Percentiles rank a stretch among this genome's conserved stretches.
Evolutionary conservation across 2,797 vertebrate genomes (phyloP).

Genomic region (Emydoidea blandingii): DNA sequence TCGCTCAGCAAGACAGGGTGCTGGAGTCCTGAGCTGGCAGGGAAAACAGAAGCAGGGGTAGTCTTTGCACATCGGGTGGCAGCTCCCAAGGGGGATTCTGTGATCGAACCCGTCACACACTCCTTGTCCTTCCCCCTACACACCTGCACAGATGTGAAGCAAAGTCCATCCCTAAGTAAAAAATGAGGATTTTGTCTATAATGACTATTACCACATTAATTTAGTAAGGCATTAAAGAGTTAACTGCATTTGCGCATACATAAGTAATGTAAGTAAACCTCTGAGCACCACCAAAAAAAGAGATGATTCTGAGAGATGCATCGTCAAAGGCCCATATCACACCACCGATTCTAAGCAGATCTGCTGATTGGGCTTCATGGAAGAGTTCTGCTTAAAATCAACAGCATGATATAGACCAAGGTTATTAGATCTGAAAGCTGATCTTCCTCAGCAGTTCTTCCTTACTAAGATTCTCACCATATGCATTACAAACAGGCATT

Average conservation of each 20-base stretch:
- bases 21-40: too few species aligned
- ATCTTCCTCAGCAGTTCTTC: not conserved
- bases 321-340: not conserved
- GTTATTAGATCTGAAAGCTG: not conserved
- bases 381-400: slow-evolving; percentile 19
- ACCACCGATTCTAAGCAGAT: slow-evolving; percentile 32
- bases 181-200: not conserved
- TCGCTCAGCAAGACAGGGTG: too few species aligned
- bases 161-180: not conserved
- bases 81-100: too few species aligned
- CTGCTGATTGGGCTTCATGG: not conserved
- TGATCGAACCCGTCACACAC: too few species aligned
- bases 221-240: not conserved
- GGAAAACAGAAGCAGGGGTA: too few species aligned
- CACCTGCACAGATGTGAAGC: not conserved
- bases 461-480: not conserved
- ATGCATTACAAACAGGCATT: not conserved
- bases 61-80: too few species aligned
- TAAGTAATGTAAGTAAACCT: slow-evolving; percentile 22
- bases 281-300: not conserved
- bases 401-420: fast-evolving
- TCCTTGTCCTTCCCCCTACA: too few species aligned
- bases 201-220: not conserved
- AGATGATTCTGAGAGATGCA: not conserved
- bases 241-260: not conserved